Evolutionary conservation across 2,797 vertebrate species (phyloP).

Genomic region (Lycodopsis pacificus): DNA sequence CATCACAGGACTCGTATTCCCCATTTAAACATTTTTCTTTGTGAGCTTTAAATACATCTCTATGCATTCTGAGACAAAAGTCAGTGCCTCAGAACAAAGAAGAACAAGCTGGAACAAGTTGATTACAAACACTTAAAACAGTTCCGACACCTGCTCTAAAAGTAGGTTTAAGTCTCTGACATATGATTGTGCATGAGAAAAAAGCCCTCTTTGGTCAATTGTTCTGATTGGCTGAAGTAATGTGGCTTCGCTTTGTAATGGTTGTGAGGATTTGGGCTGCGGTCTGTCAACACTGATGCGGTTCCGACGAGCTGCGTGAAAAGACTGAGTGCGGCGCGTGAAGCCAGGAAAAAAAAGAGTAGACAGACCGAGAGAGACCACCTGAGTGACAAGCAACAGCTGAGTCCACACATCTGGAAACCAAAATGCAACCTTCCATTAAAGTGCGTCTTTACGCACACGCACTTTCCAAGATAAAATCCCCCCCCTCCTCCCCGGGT

Average conservation of each 20-base stretch:
- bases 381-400: constrained; percentile 91
- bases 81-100: background rate
- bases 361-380: constrained; percentile 69
- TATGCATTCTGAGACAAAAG: background rate
- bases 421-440: constrained; percentile 63
- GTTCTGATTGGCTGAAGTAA: constrained; percentile 30
- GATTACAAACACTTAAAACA: background rate
- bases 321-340: constrained; percentile 17
- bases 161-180: background rate
- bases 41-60: background rate
- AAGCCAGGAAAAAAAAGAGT: constrained; percentile 11
- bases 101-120: background rate
- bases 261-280: constrained; percentile 44
- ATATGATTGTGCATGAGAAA: background rate
- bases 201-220: constrained; percentile 2
- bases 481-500: background rate
- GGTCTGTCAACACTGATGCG: constrained; percentile 61
- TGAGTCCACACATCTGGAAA: constrained; percentile 92
- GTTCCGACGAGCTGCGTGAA: constrained; percentile 26
- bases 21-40: background rate
- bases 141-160: constrained; percentile 31
- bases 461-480: constrained; percentile 42
- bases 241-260: constrained; percentile 47
- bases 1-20: background rate
- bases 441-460: constrained; percentile 71